These are phyloP conservation scores for Stylophora pistillata DNA, from an alignment of 64 coral and sea anemone species.

Conservation along the genomic window DNA sequence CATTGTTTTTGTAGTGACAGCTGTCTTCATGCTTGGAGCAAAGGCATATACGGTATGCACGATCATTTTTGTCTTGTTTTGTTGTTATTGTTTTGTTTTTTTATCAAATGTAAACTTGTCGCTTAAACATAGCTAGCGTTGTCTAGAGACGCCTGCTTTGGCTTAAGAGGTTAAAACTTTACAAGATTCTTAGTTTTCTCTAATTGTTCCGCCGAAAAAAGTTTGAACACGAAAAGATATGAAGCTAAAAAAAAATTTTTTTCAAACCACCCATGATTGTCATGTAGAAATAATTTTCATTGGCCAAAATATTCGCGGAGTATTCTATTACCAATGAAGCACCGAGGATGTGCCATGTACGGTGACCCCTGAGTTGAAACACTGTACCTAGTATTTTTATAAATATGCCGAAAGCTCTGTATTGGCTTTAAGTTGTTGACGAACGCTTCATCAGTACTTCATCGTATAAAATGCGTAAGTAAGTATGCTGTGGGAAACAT, in stretches of 20 bases:
- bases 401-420: too few species aligned
- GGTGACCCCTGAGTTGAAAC: too few species aligned
- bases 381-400: too few species aligned
- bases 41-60: not conserved
- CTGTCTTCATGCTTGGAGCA: not conserved
- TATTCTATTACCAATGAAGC: too few species aligned
- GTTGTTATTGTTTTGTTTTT: too few species aligned
- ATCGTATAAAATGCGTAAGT: too few species aligned
- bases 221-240: not conserved
- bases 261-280: not conserved
- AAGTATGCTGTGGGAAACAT: too few species aligned
- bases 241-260: not conserved
- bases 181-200: not conserved
- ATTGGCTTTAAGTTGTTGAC: too few species aligned
- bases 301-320: too few species aligned
- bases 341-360: too few species aligned
- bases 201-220: not conserved
- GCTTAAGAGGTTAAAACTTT: not conserved
- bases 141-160: not conserved
- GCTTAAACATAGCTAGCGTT: not conserved
- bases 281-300: not conserved
- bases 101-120: not conserved
- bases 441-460: too few species aligned
- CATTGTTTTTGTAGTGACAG: slow-evolving; percentile 1
- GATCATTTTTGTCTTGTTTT: not conserved